Evolutionary conservation across 1,140 invertebrate species (phyloP), one percentile per base, ranked within the genome.

Genomic region (Conopomorpha cramerella): DNA sequence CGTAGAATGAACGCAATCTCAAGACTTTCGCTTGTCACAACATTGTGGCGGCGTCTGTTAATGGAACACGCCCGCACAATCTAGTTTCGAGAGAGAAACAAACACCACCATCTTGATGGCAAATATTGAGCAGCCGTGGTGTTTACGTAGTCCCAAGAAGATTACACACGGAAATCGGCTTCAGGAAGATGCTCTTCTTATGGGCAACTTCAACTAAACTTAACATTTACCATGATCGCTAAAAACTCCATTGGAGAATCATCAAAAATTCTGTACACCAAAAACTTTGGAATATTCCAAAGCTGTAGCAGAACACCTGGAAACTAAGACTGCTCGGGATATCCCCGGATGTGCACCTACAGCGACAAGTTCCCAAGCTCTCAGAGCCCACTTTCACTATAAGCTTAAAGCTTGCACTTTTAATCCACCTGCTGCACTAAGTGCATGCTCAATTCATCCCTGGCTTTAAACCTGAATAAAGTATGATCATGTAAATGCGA

Each of bases 361-460:
- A n/a, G n/a, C n/a, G n/a, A n/a, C n/a, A n/a, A n/a, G n/a, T n/a
- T n/a, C n/a, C n/a, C n/a, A n/a, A n/a, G n/a, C n/a, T n/a, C n/a
- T n/a, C n/a, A n/a, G n/a, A n/a, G n/a, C n/a, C n/a, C n/a, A 23
- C 10, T 23, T 10, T 10, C 19, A 10, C 19, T 10, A 4, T 10
- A 4, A 4, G 4, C 19, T 23, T 23, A 6, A 6, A 8, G 7
- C 43, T 27, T 51, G 41, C 47, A 57, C 57, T 57, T 55, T 55
- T 56, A 56, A 55, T 60, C 41, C 41, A 10, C 4, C 10, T 42
- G 48, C 57, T 55, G 55, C 36, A 39, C 35, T 55, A 58, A 61
- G 57, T 58, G 57, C 57, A 49, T 19, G 25, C 38, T 40, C 26
- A 23, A 38, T 26, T 30, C 28, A 18, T 30, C 23, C 19, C 19